A percentile compares a stretch with the other conserved stretches of the same genome.
phyloP scores from a whole-genome alignment of 2,797 vertebrate genomes.

The Pseudopleuronectes americanus region DNA sequence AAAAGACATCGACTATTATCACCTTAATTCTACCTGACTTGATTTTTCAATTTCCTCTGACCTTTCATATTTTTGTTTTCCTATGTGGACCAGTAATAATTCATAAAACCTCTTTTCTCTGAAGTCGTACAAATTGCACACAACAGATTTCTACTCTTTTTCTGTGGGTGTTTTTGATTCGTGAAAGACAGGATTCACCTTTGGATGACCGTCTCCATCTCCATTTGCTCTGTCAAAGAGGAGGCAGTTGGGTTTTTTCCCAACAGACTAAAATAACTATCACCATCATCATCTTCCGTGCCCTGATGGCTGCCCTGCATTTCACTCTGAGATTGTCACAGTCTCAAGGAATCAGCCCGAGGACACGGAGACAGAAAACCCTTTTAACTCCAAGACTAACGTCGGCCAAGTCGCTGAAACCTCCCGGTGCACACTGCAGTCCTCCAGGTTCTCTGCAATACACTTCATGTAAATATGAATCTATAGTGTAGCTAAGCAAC shows the following conservation, averaged over 20 bases:
- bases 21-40: constrained; percentile 57
- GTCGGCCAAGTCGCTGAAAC: constrained; percentile 19
- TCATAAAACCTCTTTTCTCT: constrained; percentile 41
- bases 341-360: not conserved
- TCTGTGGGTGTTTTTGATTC: constrained; percentile 23
- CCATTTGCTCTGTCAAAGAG: constrained; percentile 34
- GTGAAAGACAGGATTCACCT: constrained; percentile 38
- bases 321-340: constrained; percentile 16
- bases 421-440: constrained; percentile 26
- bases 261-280: constrained; percentile 31
- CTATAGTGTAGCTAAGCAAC: constrained; percentile 74
- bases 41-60: constrained; percentile 58
- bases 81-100: constrained; percentile 53
- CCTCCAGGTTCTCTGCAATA: constrained; percentile 30
- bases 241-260: constrained; percentile 34
- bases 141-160: constrained; percentile 9
- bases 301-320: not conserved
- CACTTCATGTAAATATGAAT: constrained; percentile 35
- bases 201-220: constrained; percentile 37
- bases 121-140: constrained; percentile 31
- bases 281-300: constrained; percentile 13
- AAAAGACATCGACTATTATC: constrained; percentile 27
- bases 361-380: not conserved
- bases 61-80: constrained; percentile 9
- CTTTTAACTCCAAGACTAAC: not conserved